These are phyloP conservation scores for Pitangus sulphuratus DNA, from an alignment of 2,797 vertebrate genomes.

Conservation along the genomic window DNA sequence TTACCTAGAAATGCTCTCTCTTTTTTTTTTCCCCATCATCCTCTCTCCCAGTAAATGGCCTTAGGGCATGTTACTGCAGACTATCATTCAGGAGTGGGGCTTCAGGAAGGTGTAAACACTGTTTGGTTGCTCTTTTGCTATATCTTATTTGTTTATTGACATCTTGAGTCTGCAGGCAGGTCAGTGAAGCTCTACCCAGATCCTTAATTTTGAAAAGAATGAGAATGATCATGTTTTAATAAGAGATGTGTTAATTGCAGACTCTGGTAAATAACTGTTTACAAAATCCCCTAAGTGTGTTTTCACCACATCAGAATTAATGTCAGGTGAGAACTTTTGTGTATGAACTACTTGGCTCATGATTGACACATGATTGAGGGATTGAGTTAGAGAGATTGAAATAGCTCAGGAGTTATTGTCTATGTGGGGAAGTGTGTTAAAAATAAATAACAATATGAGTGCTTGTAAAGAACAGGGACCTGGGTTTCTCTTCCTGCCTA, in stretches of 20 bases:
- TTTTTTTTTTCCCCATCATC: neutral
- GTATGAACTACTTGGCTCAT: slow-evolving; percentile 1
- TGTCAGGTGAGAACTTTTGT: neutral
- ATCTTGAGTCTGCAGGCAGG: neutral
- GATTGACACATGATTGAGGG: neutral
- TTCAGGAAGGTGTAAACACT: rapidly evolving
- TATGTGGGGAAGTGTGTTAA: neutral
- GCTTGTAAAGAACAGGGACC: neutral
- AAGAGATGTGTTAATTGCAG: neutral
- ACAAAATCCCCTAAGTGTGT: neutral
- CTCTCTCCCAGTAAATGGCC: neutral
- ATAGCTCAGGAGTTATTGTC: neutral
- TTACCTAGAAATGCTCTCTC: neutral
- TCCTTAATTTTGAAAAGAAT: neutral
- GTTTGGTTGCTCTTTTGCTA: rapidly evolving
- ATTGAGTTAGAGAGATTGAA: neutral
- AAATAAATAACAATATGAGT: slow-evolving; percentile 42
- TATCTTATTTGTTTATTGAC: neutral
- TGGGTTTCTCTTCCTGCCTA: neutral
- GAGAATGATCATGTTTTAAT: neutral
- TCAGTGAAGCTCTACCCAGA: neutral
- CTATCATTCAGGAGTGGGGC: rapidly evolving
- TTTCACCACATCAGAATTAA: slow-evolving; percentile 7
- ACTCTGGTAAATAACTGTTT: neutral
- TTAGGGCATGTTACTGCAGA: neutral